These are phyloP conservation scores for Encarsia formosa DNA, from an alignment of 2,888 invertebrate genomes.

Conservation along the genomic window DNA sequence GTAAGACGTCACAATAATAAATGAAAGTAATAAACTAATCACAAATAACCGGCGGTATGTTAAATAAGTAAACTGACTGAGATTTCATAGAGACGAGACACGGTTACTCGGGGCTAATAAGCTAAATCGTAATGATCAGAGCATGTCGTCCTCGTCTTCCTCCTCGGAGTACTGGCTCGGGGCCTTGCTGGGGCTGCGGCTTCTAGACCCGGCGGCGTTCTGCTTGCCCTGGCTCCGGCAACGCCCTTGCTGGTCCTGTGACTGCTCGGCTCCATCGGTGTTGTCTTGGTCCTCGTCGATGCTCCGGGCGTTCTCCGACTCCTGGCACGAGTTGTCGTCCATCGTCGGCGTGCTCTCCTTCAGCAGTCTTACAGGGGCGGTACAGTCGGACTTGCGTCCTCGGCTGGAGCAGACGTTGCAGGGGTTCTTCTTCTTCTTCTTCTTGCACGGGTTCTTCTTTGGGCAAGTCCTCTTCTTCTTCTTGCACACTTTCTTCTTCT, in stretches of 20 bases:
- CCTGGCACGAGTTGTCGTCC: slow-evolving; percentile 4
- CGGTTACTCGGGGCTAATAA: too few relatives aligned
- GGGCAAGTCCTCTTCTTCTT: background rate
- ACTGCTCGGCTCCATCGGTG: background rate
- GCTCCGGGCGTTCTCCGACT: slow-evolving; percentile 2
- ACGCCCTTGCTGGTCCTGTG: slow-evolving; percentile 13
- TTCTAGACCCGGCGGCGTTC: background rate
- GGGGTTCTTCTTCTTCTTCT: slow-evolving; percentile 8
- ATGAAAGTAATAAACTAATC: background rate
- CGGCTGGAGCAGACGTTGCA: slow-evolving; percentile 26
- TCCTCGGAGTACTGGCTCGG: slow-evolving; percentile 13
- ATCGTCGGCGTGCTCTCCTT: slow-evolving; percentile 14
- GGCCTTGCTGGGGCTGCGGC: too few relatives aligned
- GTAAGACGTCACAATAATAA: too few relatives aligned
- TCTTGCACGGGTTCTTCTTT: slow-evolving; percentile 9
- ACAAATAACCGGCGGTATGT: background rate
- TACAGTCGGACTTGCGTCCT: slow-evolving; percentile 21
- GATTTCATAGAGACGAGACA: too few relatives aligned
- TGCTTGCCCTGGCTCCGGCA: slow-evolving; percentile 9
- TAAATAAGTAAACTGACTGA: background rate
- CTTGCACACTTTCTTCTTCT: background rate
- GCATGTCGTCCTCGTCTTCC: slow-evolving; percentile 8
- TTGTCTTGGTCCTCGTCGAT: slow-evolving; percentile 7
- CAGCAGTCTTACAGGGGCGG: slow-evolving; percentile 8
- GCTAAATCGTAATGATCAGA: background rate